Base-by-base conservation (phyloP, 1,140 invertebrate species). In the Orchestia grillus region DNA sequence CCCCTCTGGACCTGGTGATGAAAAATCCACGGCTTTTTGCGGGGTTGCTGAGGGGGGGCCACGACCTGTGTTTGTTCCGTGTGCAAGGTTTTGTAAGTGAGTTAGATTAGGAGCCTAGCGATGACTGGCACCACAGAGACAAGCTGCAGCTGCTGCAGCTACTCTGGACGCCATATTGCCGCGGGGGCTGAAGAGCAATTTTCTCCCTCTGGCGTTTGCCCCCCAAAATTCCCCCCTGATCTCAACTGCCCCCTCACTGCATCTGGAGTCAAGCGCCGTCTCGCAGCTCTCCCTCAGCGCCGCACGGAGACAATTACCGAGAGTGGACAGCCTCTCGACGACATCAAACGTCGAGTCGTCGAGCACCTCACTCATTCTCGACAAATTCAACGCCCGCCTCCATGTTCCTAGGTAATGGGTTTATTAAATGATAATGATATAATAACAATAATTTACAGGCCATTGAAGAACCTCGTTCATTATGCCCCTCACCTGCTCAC, bases 151-250 rank as follows among this genome's bases (percentile, higher is more conserved):
- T 92, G 90, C 90, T 47, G 92, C 92, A 40, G 92, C 92, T n/a
- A 44, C 92, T 94, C 92, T 94, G 6, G 92, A 94, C 92, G 92
- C 92, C 92, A 94, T 94, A 94, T 94, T 94, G 92, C 92, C 92
- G 92, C 92, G 92, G 92, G 92, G 92, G 92, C 92, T 47, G 44
- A 94, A 94, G 92, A 44, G 92, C 92, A 47, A n/a, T 94, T 45
- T 40, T n/a, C 92, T 40, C 92, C 92, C 40, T n/a, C 44, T 45
- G 92, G 44, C 44, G 19, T 94, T 94, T 40, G 3, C 43, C 41
- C 88, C 88, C 88, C 3, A 8, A 23, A 42, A 47, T 0, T 47
- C 36, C 44, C 92, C 92, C 47, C 47, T 6, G 6, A 28, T 8
- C 44, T 47, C 44, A 0, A 11, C 3, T n/a, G 11, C 44, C 44